Evolutionary conservation across 2,888 invertebrate genomes (phyloP).

Genomic region (Antitype chi): DNA sequence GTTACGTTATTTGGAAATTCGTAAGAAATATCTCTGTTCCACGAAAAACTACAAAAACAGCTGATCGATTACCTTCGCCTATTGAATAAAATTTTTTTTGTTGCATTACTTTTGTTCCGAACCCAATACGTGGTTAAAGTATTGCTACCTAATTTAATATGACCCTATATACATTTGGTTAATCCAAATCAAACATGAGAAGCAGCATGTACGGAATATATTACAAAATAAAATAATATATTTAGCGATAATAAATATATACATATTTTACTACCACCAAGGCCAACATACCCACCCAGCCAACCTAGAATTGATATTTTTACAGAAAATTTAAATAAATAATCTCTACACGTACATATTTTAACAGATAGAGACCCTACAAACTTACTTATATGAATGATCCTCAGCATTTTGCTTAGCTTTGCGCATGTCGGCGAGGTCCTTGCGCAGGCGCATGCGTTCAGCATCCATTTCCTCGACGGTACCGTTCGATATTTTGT

Average conservation of each 20-base stretch:
- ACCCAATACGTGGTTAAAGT: no score
- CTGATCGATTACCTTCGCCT: no score
- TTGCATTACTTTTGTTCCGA: no score
- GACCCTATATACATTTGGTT: slow-evolving; percentile 6
- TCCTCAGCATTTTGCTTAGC: slow-evolving; percentile 91
- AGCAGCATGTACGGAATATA: slow-evolving; percentile 10
- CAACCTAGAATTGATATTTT: slow-evolving; percentile 29
- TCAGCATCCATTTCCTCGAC: slow-evolving; percentile 87
- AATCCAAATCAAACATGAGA: slow-evolving; percentile 3
- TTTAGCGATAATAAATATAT: slow-evolving; percentile 31
- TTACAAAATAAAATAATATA: slow-evolving; percentile 15
- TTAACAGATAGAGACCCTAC: slow-evolving; percentile 7
- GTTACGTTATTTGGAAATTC: no score
- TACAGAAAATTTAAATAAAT: background rate
- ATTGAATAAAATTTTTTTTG: no score
- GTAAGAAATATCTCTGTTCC: no score
- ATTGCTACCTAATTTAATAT: no score
- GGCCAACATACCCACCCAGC: slow-evolving; percentile 49
- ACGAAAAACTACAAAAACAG: no score
- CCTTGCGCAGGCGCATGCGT: slow-evolving; percentile 89
- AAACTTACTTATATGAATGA: slow-evolving; percentile 90
- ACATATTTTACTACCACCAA: slow-evolving; percentile 37
- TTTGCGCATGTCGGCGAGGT: slow-evolving; percentile 90
- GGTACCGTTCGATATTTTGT: slow-evolving; percentile 81
- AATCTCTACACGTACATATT: background rate